phyloP scores from a whole-genome alignment of 2,113 vertebrate genomes.

The Nipponia nippon region DNA sequence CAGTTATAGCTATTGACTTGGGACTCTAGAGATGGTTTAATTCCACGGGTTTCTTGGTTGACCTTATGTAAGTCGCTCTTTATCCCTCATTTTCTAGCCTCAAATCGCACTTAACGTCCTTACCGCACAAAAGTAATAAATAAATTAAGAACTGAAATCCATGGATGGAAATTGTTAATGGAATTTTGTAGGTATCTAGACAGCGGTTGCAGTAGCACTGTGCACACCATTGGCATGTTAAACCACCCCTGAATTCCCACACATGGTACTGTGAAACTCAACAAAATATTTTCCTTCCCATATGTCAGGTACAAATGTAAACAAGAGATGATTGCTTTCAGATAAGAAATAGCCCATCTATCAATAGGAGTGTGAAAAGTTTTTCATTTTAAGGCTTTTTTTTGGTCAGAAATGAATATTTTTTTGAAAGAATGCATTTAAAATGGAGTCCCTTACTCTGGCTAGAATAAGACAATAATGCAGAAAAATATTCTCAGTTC shows the following conservation, averaged over 20 bases:
- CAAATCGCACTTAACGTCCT: not conserved
- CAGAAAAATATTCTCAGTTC: not conserved
- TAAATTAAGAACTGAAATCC: not conserved
- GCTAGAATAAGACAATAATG: not conserved
- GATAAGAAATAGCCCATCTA: not conserved
- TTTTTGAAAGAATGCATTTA: not conserved
- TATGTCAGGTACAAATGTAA: not conserved
- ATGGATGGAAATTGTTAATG: not conserved
- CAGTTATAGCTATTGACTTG: not conserved
- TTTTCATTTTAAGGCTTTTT: not conserved
- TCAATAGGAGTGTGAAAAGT: not conserved
- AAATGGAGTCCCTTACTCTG: not conserved
- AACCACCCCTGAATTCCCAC: not conserved
- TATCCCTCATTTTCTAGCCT: not conserved
- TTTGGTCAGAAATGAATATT: not conserved
- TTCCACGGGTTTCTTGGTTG: not conserved
- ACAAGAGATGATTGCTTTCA: not conserved
- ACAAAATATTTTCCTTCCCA: not conserved
- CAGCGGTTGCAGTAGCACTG: not conserved
- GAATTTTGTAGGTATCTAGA: not conserved
- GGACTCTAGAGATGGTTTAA: not conserved
- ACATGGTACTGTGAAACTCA: not conserved
- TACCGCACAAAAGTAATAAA: not conserved
- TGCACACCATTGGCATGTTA: not conserved
- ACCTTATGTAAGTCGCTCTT: not conserved